Conservation (phyloP, 2,113 vertebrate genomes). For the Cryptotis parvus region DNA sequence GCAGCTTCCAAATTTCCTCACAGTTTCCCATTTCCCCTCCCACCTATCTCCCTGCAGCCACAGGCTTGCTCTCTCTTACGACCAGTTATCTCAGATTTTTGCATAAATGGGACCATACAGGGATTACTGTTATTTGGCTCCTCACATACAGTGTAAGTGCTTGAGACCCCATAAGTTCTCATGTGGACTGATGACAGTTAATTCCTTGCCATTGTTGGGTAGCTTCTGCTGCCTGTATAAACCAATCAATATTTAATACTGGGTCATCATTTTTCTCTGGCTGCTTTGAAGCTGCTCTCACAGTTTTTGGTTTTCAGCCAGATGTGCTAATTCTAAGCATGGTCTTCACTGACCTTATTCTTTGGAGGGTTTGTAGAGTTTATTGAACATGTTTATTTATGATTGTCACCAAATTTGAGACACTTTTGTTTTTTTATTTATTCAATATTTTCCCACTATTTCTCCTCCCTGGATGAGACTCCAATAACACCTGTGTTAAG, state of each 20-base stretch:
- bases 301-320: neutral
- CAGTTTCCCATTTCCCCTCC: neutral
- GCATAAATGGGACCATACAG: neutral
- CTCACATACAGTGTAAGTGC: neutral
- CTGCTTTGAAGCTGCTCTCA: neutral
- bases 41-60: neutral
- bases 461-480: slow-evolving; percentile 12
- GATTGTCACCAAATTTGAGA: neutral
- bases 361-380: neutral
- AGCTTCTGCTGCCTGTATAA: too few relatives aligned
- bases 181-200: too few relatives aligned
- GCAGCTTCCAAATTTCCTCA: neutral
- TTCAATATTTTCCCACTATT: slow-evolving; percentile 2
- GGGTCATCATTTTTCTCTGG: neutral
- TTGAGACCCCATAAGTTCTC: neutral
- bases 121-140: neutral
- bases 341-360: neutral
- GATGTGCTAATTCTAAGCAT: neutral
- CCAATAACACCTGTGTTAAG: neutral
- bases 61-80: neutral
- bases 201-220: too few relatives aligned
- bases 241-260: too few relatives aligned
- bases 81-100: neutral
- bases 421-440: neutral
- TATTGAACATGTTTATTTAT: neutral